Evolutionary conservation across 2,888 invertebrate genomes (phyloP).

Genomic region (Tenthredo livida): DNA sequence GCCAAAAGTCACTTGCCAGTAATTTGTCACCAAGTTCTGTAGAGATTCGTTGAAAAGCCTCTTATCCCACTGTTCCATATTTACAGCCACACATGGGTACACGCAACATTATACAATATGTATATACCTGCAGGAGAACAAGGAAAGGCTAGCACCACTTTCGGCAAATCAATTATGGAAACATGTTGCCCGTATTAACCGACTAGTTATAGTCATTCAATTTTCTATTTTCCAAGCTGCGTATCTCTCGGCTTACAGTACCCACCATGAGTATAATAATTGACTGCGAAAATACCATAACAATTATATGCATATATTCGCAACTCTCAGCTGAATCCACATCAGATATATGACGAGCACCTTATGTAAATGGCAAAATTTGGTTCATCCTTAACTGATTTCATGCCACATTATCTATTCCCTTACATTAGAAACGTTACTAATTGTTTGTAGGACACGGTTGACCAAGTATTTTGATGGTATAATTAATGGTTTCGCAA

Average conservation of each 20-base stretch:
- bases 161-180: conserved; percentile 5
- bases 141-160: neutral
- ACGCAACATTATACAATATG: neutral
- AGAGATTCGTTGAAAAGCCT: conserved; percentile 25
- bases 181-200: neutral
- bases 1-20: conserved; percentile 28
- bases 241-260: too few species aligned
- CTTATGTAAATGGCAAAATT: neutral
- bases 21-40: conserved; percentile 35
- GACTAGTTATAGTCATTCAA: neutral
- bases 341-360: neutral
- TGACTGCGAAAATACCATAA: neutral
- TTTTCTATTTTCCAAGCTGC: neutral
- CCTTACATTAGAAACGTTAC: conserved; percentile 10
- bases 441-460: conserved; percentile 9
- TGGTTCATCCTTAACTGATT: neutral
- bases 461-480: conserved; percentile 8
- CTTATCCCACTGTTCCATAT: neutral
- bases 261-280: neutral
- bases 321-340: neutral
- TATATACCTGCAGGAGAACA: neutral
- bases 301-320: neutral
- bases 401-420: neutral
- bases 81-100: neutral
- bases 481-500: conserved; percentile 17